These are phyloP conservation scores for Grammomys dolichurus DNA, from an alignment of 2,113 vertebrate genomes.

Conservation along the genomic window DNA sequence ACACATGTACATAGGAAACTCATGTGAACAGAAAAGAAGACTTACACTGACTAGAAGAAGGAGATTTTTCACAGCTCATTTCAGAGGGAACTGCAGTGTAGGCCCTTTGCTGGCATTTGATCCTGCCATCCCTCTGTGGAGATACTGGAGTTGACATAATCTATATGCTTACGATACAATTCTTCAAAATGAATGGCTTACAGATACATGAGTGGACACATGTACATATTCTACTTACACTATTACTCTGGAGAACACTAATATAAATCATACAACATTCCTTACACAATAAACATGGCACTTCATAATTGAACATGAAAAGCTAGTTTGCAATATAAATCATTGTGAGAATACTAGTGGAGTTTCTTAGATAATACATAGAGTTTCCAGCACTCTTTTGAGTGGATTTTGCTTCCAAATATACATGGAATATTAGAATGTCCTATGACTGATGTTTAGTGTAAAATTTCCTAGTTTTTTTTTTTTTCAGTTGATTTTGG, in stretches of 20 bases:
- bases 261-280: slow-evolving; percentile 68
- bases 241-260: not conserved
- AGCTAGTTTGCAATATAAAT: slow-evolving; percentile 32
- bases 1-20: not conserved
- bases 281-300: slow-evolving; percentile 60
- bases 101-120: not conserved
- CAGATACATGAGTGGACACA: not conserved
- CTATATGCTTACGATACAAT: not conserved
- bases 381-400: not conserved
- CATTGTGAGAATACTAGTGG: not conserved
- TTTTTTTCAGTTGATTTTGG: not conserved
- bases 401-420: not conserved
- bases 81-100: too few species aligned
- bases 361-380: not conserved
- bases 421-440: not conserved
- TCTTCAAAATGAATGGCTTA: not conserved
- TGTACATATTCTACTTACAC: too few species aligned
- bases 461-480: not conserved
- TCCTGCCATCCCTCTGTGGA: not conserved
- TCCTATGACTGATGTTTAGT: not conserved
- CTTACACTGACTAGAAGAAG: not conserved
- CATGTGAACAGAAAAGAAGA: not conserved
- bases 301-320: slow-evolving; percentile 71
- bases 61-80: not conserved
- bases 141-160: not conserved